Percentiles rank a stretch among this genome's conserved stretches.
These are phyloP conservation scores for Oostethus manadensis DNA, from an alignment of 2,113 vertebrate genomes.

Conservation along the genomic window DNA sequence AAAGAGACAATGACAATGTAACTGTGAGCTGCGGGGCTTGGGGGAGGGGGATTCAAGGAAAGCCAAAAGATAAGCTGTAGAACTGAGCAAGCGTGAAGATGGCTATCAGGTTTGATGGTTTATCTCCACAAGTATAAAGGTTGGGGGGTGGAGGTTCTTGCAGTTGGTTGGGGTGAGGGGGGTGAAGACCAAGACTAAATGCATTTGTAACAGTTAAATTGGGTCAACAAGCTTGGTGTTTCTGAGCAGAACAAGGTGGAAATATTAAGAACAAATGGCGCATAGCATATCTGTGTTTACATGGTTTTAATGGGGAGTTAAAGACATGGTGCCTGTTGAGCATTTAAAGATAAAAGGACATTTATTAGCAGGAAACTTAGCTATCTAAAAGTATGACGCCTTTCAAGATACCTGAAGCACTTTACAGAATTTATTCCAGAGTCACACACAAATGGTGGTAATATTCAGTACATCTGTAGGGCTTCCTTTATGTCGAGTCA, in stretches of 20 bases:
- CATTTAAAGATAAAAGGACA: no score
- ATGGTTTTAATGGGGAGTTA: no score
- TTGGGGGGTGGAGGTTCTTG: constrained; percentile 13
- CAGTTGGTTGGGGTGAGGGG: neutral
- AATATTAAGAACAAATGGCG: no score
- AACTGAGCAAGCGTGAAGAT: constrained; percentile 9
- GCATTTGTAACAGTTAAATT: constrained; percentile 13
- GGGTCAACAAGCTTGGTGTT: constrained; percentile 24
- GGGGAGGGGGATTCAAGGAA: neutral
- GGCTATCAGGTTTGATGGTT: constrained; percentile 23
- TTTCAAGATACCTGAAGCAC: no score
- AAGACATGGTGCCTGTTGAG: no score
- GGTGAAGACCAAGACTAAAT: constrained; percentile 11
- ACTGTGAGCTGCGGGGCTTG: neutral
- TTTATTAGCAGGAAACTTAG: no score
- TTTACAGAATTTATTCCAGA: no score
- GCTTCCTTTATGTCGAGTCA: no score
- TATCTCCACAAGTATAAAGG: constrained; percentile 19
- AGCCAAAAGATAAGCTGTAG: neutral
- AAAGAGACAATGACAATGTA: neutral
- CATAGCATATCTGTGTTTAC: no score
- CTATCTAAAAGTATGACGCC: no score
- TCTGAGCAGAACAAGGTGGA: constrained; percentile 32
- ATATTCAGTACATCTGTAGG: no score
- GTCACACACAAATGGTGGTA: no score